phyloP scores from a whole-genome alignment of 2,888 invertebrate species.

The Cryptocephalus moraei region DNA sequence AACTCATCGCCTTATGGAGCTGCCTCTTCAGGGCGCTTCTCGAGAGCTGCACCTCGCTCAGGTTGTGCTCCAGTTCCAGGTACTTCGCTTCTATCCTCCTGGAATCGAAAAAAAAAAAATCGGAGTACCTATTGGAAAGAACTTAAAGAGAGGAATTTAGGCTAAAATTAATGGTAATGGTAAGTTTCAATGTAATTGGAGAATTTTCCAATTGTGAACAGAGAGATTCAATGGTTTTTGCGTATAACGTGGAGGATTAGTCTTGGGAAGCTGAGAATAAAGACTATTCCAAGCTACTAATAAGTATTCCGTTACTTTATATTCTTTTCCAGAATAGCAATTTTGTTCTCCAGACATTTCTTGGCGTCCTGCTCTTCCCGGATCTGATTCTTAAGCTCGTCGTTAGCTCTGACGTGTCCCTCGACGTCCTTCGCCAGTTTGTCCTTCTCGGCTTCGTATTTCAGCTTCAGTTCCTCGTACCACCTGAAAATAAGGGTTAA shows the following conservation, averaged over 20 bases:
- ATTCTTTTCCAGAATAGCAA: slow-evolving; percentile 45
- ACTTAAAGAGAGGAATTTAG: background rate
- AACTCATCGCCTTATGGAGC: slow-evolving; percentile 42
- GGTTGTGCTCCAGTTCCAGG: slow-evolving; percentile 37
- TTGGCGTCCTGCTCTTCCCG: slow-evolving; percentile 37
- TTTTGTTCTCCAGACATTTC: slow-evolving; percentile 42
- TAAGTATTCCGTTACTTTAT: slow-evolving; percentile 27
- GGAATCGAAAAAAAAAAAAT: slow-evolving; percentile 5
- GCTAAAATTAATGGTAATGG: background rate
- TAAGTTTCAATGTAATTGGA: background rate
- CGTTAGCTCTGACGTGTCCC: slow-evolving; percentile 38
- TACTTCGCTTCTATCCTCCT: slow-evolving; percentile 40
- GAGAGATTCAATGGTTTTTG: too few species aligned
- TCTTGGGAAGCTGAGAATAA: too few species aligned
- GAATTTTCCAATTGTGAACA: too few species aligned
- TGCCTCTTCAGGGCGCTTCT: slow-evolving; percentile 43
- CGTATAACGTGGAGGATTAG: background rate
- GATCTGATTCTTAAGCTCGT: slow-evolving; percentile 42
- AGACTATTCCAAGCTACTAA: too few species aligned
- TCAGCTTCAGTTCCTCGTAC: slow-evolving; percentile 63
- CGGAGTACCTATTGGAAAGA: background rate
- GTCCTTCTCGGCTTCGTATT: slow-evolving; percentile 60
- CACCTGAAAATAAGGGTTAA: slow-evolving; percentile 38
- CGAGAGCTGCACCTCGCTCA: slow-evolving; percentile 41
- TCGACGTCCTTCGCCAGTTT: slow-evolving; percentile 45